Evolutionary conservation across 2,888 invertebrate genomes (phyloP).

Genomic region (Artemia sinica): DNA sequence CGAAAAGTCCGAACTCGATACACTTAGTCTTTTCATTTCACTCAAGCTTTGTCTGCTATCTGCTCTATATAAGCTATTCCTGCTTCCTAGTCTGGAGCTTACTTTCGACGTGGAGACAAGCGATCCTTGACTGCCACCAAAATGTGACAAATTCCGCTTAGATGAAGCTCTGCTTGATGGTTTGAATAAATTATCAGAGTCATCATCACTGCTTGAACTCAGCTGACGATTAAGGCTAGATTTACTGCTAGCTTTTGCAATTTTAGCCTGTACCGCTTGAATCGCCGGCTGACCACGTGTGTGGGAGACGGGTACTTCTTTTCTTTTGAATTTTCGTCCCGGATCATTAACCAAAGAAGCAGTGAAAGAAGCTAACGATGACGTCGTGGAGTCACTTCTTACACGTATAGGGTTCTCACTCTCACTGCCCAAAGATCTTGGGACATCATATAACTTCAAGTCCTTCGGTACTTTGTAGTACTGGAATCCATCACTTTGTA

Average conservation of each 20-base stretch:
- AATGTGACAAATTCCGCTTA: background rate
- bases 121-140: conserved; percentile 10
- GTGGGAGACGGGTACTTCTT: background rate
- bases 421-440: background rate
- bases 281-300: conserved; percentile 1
- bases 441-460: background rate
- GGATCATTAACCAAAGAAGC: background rate
- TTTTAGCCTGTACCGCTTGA: background rate
- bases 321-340: background rate
- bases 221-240: background rate
- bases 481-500: background rate
- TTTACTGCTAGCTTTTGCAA: background rate
- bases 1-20: background rate
- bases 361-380: background rate
- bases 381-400: background rate
- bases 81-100: background rate
- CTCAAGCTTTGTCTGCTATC: background rate
- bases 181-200: background rate
- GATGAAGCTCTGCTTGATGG: background rate
- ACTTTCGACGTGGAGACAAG: background rate
- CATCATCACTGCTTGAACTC: conserved; percentile 5
- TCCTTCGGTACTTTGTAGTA: background rate
- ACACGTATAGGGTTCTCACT: background rate
- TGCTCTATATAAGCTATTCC: background rate
- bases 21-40: background rate